Evolutionary conservation across 1,140 invertebrate species (phyloP).

Genomic region (Pseudomyrmex concolor): DNA sequence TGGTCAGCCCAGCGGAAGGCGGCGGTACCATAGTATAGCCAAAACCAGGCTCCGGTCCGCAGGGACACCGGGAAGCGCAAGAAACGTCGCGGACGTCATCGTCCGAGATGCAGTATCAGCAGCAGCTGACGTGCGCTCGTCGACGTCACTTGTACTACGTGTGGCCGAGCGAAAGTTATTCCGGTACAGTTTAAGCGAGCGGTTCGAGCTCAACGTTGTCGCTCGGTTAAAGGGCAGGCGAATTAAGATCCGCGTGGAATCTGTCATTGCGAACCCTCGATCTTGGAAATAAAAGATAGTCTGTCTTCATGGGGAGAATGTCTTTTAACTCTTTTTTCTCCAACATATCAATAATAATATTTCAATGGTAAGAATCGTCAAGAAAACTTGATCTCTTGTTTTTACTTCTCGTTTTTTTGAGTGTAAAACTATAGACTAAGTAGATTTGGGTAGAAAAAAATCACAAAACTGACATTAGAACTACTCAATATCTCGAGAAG

Average conservation of each 20-base stretch:
- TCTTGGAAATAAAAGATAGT: neutral
- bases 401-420: too few species aligned
- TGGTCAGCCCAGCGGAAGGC: conserved; percentile 79
- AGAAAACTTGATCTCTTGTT: neutral
- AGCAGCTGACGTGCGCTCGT: conserved; percentile 56
- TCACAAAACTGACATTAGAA: too few species aligned
- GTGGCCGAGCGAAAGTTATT: conserved; percentile 73
- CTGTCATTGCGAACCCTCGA: neutral
- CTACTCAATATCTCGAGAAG: neutral
- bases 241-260: conserved; percentile 7
- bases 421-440: too few species aligned
- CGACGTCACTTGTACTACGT: conserved; percentile 70
- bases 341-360: neutral
- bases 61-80: conserved; percentile 55
- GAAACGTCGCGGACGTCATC: conserved; percentile 43
- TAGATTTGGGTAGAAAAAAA: too few species aligned
- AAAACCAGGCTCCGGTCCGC: conserved; percentile 56
- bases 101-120: conserved; percentile 65
- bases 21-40: conserved; percentile 82
- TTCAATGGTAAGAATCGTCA: neutral
- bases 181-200: conserved; percentile 62
- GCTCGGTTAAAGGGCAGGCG: conserved; percentile 3
- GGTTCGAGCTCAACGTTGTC: neutral
- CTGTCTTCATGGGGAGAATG: neutral
- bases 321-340: neutral